phyloP scores from a whole-genome alignment of 2,797 vertebrate species.

The Thripadectes ignobilis region DNA sequence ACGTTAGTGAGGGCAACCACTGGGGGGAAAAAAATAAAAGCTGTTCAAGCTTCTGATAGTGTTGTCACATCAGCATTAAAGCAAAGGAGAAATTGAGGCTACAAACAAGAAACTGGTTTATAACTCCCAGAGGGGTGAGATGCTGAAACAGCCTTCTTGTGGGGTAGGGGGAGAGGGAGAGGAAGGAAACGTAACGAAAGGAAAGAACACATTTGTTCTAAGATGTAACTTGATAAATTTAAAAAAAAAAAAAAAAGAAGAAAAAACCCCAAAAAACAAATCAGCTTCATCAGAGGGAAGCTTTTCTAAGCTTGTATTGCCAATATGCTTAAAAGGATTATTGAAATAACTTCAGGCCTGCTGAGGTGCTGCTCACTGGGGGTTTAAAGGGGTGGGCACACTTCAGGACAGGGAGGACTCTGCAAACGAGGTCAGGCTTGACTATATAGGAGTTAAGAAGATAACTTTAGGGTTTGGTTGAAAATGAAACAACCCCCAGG shows the following conservation, averaged over 20 bases:
- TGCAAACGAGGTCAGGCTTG: not conserved
- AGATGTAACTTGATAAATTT: not conserved
- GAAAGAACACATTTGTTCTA: not conserved
- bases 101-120: conserved; percentile 27
- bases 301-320: not conserved
- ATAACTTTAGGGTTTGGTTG: not conserved
- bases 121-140: not conserved
- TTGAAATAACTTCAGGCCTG: not conserved
- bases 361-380: not conserved
- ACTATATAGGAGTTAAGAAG: not conserved
- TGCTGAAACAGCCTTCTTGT: not conserved
- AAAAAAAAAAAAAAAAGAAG: not conserved
- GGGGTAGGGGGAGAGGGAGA: not conserved
- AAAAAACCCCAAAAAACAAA: too few species aligned
- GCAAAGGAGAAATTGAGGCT: not conserved
- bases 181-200: not conserved
- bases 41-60: not conserved
- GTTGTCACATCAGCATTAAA: conserved; percentile 41
- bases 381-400: not conserved
- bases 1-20: not conserved
- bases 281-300: not conserved
- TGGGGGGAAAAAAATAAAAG: not conserved
- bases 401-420: not conserved
- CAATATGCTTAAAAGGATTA: not conserved
- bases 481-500: not conserved